These are phyloP conservation scores for Anguilla megastoma DNA, from an alignment of 2,797 vertebrate species.

Conservation along the genomic window DNA sequence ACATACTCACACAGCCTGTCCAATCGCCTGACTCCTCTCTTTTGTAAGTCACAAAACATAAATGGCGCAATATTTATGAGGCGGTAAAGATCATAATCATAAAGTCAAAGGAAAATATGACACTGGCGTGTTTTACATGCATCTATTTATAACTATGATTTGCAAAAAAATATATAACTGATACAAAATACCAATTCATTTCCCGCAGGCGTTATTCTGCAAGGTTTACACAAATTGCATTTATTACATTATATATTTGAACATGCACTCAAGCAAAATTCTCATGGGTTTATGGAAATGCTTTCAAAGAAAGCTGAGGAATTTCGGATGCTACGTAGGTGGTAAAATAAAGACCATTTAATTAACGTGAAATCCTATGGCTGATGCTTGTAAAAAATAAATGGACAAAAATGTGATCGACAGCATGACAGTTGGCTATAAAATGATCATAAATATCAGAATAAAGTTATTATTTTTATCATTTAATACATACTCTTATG, in stretches of 20 bases:
- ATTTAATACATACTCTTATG: neutral
- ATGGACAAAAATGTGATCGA: neutral
- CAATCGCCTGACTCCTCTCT: neutral
- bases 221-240: neutral
- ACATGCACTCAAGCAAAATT: neutral
- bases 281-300: neutral
- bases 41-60: neutral
- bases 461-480: neutral
- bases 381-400: neutral
- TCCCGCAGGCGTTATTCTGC: neutral
- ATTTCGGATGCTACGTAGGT: neutral
- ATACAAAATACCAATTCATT: neutral
- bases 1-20: neutral
- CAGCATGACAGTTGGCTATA: neutral
- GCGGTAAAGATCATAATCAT: neutral
- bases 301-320: neutral
- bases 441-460: neutral
- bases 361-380: neutral
- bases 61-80: slow-evolving; percentile 10
- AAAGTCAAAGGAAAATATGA: slow-evolving; percentile 28
- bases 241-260: neutral
- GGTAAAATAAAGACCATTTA: neutral
- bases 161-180: neutral
- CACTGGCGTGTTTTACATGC: slow-evolving; percentile 11
- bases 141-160: slow-evolving; percentile 29